Evolutionary conservation across 2,113 vertebrate genomes (phyloP).

Genomic region (Panurus biarmicus): DNA sequence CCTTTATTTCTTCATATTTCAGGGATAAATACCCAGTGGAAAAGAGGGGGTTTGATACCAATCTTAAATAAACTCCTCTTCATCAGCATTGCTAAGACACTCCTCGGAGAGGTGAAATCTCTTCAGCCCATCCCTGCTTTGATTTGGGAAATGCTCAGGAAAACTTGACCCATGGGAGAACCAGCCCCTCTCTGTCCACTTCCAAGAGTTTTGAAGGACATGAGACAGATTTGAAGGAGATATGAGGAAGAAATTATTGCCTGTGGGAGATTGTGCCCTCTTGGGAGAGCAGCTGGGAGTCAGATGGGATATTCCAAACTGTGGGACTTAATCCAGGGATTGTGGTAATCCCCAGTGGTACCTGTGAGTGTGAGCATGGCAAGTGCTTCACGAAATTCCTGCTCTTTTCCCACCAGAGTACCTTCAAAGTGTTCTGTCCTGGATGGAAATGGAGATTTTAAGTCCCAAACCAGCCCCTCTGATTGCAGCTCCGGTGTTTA

Average conservation of each 20-base stretch:
- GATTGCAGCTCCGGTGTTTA: background rate
- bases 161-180: background rate
- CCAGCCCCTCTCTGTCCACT: background rate
- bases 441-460: background rate
- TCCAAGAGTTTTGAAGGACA: background rate
- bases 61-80: background rate
- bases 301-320: background rate
- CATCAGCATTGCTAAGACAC: background rate
- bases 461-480: background rate
- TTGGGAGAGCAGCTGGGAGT: background rate
- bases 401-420: background rate
- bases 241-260: background rate
- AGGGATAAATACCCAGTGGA: background rate
- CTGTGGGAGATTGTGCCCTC: background rate
- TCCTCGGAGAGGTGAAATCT: background rate
- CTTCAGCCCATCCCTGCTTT: background rate
- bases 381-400: background rate
- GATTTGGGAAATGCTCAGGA: background rate
- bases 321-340: fast-evolving
- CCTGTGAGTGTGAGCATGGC: background rate
- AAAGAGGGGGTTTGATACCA: background rate
- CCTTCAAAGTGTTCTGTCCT: background rate
- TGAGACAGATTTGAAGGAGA: background rate
- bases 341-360: no score
- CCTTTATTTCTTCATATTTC: background rate